Evolutionary conservation across 2,797 vertebrate genomes (phyloP).

Genomic region (Erpetoichthys calabaricus): DNA sequence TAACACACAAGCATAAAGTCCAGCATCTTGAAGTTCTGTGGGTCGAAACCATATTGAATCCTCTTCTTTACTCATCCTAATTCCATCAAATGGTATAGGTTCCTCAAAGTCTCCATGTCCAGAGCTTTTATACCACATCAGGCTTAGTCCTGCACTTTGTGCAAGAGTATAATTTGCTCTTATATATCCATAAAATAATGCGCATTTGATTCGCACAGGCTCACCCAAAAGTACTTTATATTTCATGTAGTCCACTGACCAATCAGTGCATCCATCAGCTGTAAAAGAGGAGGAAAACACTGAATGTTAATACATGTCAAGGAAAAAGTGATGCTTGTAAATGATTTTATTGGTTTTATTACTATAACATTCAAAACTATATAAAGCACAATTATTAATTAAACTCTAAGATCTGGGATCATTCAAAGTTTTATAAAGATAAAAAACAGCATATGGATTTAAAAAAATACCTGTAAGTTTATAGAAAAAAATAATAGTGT

Average conservation of each 20-base stretch:
- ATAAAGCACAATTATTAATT: no score
- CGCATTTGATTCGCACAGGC: constrained; percentile 95
- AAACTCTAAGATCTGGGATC: no score
- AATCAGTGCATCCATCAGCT: constrained; percentile 97
- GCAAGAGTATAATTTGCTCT: constrained; percentile 93
- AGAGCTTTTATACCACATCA: constrained; percentile 98
- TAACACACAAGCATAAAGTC: constrained; percentile 92
- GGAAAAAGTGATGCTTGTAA: no score
- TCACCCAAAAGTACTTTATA: constrained; percentile 93
- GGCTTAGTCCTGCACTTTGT: constrained; percentile 89
- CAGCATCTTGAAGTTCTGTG: constrained; percentile 80
- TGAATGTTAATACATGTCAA: constrained; percentile 6
- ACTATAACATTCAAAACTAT: no score
- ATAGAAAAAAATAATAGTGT: no score
- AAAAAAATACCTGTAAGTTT: no score
- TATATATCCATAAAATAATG: constrained; percentile 97
- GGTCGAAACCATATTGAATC: constrained; percentile 97
- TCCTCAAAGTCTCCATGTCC: constrained; percentile 90
- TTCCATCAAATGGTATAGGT: constrained; percentile 90
- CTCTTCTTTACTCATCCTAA: constrained; percentile 95
- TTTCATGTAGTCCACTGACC: constrained; percentile 97
- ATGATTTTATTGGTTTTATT: no score
- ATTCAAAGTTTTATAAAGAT: no score
- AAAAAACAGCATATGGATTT: no score
- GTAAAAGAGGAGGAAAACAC: constrained; percentile 27